These are phyloP conservation scores for Rhodophaea formosa DNA, from an alignment of 2,888 invertebrate genomes.

Conservation along the genomic window DNA sequence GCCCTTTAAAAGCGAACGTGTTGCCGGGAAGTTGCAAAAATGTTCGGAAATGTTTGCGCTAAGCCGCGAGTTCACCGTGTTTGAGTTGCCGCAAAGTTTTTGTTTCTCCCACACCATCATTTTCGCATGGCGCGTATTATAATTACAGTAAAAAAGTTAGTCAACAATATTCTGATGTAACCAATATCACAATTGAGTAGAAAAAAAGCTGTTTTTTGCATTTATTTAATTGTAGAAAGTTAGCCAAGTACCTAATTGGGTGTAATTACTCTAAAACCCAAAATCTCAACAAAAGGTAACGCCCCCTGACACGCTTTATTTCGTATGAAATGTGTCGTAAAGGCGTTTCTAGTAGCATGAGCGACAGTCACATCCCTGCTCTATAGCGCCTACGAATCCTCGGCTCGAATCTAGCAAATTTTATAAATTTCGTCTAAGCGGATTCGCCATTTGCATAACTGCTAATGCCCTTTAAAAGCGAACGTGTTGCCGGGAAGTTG, in stretches of 20 bases:
- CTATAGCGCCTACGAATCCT: too few relatives aligned
- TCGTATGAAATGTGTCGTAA: too few relatives aligned
- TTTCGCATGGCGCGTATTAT: not conserved
- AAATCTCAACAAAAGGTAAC: constrained; percentile 9
- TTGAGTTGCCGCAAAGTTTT: constrained; percentile 38
- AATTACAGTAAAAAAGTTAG: too few relatives aligned
- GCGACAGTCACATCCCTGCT: too few relatives aligned
- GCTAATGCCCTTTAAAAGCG: constrained; percentile 40
- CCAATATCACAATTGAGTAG: too few relatives aligned
- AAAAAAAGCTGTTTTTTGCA: too few relatives aligned
- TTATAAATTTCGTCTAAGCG: constrained; percentile 37
- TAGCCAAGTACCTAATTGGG: too few relatives aligned
- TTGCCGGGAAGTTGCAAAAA: constrained; percentile 40
- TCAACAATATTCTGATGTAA: too few relatives aligned
- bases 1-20: constrained; percentile 37
- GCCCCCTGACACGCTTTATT: not conserved
- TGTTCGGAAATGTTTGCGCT: constrained; percentile 44
- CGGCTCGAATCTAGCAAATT: too few relatives aligned
- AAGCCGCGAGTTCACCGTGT: constrained; percentile 26
- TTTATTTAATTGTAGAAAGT: too few relatives aligned
- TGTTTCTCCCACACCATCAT: constrained; percentile 30
- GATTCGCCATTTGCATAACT: constrained; percentile 44
- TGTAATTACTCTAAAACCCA: too few relatives aligned
- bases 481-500: constrained; percentile 36
- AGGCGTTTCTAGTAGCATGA: too few relatives aligned